Evolutionary conservation across 2,888 invertebrate species (phyloP).

Genomic region (Drosophila ezoana): DNA sequence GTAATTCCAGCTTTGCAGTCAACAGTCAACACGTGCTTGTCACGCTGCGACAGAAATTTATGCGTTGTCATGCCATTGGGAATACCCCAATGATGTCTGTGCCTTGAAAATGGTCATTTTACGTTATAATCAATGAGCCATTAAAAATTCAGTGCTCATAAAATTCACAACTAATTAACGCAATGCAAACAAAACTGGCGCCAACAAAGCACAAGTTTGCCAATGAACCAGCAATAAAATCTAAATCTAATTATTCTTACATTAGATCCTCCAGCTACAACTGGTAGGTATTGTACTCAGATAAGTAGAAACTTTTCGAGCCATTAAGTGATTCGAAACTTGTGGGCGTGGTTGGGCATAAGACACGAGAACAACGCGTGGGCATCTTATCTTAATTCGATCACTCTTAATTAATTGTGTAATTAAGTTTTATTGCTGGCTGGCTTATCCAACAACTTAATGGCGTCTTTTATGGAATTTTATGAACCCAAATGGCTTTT

Average conservation of each 20-base stretch:
- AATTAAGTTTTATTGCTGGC: constrained; percentile 23
- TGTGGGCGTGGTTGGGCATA: constrained; percentile 22
- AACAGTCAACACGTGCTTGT: constrained; percentile 31
- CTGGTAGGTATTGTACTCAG: constrained; percentile 12
- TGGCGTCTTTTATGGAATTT: constrained; percentile 7
- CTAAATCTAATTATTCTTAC: constrained; percentile 27
- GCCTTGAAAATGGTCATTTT: constrained; percentile 9
- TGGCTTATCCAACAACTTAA: constrained; percentile 27
- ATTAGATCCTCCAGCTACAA: constrained; percentile 26
- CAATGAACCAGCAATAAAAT: constrained; percentile 52
- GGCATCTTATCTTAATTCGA: constrained; percentile 36
- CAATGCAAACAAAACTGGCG: constrained; percentile 16
- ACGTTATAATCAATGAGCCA: constrained; percentile 49
- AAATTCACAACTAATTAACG: constrained; percentile 62
- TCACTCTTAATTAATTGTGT: constrained; percentile 49
- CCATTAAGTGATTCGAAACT: constrained; percentile 63
- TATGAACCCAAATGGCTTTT: constrained; percentile 13
- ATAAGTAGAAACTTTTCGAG: constrained; percentile 44
- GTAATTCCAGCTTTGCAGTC: constrained; percentile 22
- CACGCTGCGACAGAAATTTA: constrained; percentile 45
- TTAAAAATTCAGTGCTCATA: constrained; percentile 46
- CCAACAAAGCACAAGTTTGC: constrained; percentile 49
- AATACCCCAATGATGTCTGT: not conserved
- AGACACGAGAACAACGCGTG: constrained; percentile 11
- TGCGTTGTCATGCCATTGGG: constrained; percentile 48